Evolutionary conservation across 2,888 invertebrate species (phyloP).

Genomic region (Rhodophaea formosa): DNA sequence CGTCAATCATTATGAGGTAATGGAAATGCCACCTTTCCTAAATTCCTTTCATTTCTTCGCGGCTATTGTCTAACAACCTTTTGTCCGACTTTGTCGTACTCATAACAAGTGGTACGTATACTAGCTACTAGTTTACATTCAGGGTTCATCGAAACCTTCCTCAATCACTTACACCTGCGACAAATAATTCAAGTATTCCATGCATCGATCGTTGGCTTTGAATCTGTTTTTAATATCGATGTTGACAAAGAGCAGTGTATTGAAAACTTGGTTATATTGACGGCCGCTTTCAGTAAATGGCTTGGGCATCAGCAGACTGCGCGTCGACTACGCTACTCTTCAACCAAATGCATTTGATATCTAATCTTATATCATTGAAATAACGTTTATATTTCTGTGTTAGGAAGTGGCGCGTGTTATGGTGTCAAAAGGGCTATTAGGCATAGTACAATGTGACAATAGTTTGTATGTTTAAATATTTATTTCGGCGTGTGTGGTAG

Average conservation of each 20-base stretch:
- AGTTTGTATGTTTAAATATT: slow-evolving; percentile 28
- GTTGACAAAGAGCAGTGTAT: neutral
- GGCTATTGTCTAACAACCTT: slow-evolving; percentile 21
- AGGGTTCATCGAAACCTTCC: slow-evolving; percentile 37
- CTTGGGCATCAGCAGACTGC: slow-evolving; percentile 46
- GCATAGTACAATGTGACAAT: slow-evolving; percentile 28
- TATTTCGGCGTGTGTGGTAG: slow-evolving; percentile 32
- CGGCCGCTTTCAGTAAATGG: slow-evolving; percentile 20
- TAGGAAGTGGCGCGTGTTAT: neutral
- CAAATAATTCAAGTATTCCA: neutral
- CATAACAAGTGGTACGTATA: slow-evolving; percentile 15
- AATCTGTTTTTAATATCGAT: neutral
- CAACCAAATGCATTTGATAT: slow-evolving; percentile 26
- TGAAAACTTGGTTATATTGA: slow-evolving; percentile 11
- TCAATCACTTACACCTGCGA: neutral
- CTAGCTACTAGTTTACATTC: slow-evolving; percentile 37
- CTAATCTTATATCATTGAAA: slow-evolving; percentile 22
- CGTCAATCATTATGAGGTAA: neutral
- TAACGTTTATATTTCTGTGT: slow-evolving; percentile 23
- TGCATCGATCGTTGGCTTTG: neutral
- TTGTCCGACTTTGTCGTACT: slow-evolving; percentile 20
- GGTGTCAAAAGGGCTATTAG: slow-evolving; percentile 29
- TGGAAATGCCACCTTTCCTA: neutral
- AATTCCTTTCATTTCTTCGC: slow-evolving; percentile 15
- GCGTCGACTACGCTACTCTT: slow-evolving; percentile 43